Conservation (phyloP, 2,113 vertebrate genomes). For the Osmerus mordax region DNA sequence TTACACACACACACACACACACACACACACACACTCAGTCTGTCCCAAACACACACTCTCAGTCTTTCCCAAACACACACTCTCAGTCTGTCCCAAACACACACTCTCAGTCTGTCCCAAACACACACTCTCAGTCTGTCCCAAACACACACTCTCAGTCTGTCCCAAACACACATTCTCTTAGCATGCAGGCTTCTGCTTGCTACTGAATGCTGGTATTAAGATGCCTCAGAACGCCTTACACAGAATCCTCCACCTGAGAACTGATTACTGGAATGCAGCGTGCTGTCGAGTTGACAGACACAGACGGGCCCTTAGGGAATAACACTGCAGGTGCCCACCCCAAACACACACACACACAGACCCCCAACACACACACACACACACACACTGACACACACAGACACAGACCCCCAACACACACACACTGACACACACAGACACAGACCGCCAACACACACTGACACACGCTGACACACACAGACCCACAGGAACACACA, state of each 20-base stretch:
- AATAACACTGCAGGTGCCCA: too few species aligned
- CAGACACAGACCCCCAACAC: too few species aligned
- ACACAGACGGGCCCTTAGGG: constrained; percentile 7
- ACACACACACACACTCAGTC: constrained; percentile 3
- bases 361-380: too few species aligned
- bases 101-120: too few species aligned
- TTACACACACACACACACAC: constrained; percentile 24
- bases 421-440: background rate
- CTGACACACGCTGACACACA: background rate
- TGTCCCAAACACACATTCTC: background rate
- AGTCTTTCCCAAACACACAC: background rate
- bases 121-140: constrained; percentile 15
- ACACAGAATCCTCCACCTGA: constrained; percentile 24
- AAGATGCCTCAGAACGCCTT: constrained; percentile 18
- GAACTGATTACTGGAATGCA: constrained; percentile 32
- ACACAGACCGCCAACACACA: background rate
- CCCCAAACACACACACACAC: background rate
- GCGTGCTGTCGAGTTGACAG: constrained; percentile 23
- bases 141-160: constrained; percentile 5
- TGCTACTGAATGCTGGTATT: constrained; percentile 15
- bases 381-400: too few species aligned
- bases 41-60: constrained; percentile 1
- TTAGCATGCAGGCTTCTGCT: constrained; percentile 16
- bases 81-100: background rate
- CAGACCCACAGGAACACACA: background rate